Base-by-base conservation (phyloP, 2,797 vertebrate genomes). In the Phrynocephalus guinanensis region DNA sequence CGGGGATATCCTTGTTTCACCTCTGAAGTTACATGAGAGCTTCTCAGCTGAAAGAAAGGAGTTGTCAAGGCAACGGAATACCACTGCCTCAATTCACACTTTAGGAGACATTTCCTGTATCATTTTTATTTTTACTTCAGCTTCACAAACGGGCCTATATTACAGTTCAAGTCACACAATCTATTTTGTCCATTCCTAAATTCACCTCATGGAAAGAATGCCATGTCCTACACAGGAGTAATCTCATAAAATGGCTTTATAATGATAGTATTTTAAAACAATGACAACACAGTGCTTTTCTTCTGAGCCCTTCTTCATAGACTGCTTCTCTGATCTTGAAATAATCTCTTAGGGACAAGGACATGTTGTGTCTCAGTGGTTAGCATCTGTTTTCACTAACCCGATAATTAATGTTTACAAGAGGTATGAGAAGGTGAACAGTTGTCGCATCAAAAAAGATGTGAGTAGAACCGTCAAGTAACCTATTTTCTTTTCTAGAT, bases 41-140 rank as follows among this genome's bases (percentile, higher is more conserved):
- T 56, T 70, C 73, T 52, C 67, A 33, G 71, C 16, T 70, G 28
- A 50, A 52, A 50, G 66, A 24, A 82, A 20, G 44, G 26, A 13
- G 73, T 83, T 87, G 81, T 75, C 56, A 83, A 83, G 66, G 86
- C 81, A 87, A 87, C 81, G 48, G 72, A 83, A 87, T 48, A 26
- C 81, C 44, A 33, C 63, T 50, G 28, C 48, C 16, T 79, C 28
- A 85, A 20, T 11, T 33, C 66, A 66, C 56, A 33, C 60, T 38
- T 63, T n/a, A n/a, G 33, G 30, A 44, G 66, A 26, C 22, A 26
- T 56, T 18, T 48, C 60, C 26, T n/a, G 5, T 75, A 71, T 30
- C 22, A 38, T 9, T 60, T 38, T 66, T 60, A 72, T 44, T 78
- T 83, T 68, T n/a, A 71, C 48, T 22, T 48, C 22, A 68, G n/a